These are phyloP conservation scores for Tetrax tetrax DNA, from an alignment of 2,113 vertebrate species.

Conservation along the genomic window DNA sequence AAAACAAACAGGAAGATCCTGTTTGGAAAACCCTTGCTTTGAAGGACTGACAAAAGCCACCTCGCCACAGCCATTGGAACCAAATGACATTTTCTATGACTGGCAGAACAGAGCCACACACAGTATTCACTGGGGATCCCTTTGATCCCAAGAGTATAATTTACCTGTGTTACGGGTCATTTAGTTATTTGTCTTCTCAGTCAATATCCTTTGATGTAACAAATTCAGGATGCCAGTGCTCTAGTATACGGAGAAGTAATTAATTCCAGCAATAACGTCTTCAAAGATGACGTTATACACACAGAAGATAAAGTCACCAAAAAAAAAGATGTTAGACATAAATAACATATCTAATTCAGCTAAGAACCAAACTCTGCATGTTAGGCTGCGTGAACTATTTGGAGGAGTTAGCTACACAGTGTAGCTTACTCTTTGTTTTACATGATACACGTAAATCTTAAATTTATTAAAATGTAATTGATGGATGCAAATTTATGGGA, in stretches of 20 bases:
- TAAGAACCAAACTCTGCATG: background rate
- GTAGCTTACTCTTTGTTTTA: background rate
- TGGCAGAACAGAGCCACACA: background rate
- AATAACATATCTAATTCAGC: background rate
- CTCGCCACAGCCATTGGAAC: background rate
- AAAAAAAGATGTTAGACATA: background rate
- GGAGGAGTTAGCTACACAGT: background rate
- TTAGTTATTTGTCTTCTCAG: conserved; percentile 55
- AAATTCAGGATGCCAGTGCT: conserved; percentile 21
- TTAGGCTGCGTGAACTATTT: background rate
- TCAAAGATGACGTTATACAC: background rate
- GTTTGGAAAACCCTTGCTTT: conserved; percentile 37
- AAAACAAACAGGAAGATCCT: conserved; percentile 62
- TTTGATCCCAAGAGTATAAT: conserved; percentile 51
- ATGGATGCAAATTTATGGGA: background rate
- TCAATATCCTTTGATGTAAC: conserved; percentile 58
- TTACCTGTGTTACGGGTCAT: conserved; percentile 55
- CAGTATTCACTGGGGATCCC: background rate
- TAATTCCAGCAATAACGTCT: background rate
- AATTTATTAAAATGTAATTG: background rate
- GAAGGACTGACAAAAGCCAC: conserved; percentile 33
- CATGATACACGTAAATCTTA: background rate
- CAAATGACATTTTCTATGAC: background rate
- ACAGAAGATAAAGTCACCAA: background rate
- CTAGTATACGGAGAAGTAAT: background rate